phyloP scores from a whole-genome alignment of 2,888 invertebrate genomes.

The Mycogona germanica region DNA sequence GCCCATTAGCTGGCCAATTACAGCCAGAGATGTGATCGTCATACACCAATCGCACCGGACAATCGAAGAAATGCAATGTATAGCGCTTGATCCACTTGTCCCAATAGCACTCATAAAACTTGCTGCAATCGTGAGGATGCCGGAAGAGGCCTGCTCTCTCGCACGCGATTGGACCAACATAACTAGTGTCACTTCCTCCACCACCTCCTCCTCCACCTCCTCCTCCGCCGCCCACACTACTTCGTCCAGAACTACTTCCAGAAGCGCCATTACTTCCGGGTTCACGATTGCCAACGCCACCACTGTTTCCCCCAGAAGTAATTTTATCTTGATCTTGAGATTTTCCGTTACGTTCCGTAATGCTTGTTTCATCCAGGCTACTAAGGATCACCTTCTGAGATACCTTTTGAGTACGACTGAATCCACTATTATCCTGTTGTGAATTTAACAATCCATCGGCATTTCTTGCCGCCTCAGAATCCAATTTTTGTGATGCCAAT shows the following conservation, averaged over 20 bases:
- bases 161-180: constrained; percentile 39
- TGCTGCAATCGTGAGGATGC: constrained; percentile 65
- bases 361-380: too few species aligned
- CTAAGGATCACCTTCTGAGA: too few species aligned
- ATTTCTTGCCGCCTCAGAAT: too few species aligned
- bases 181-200: not conserved
- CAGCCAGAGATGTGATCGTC: constrained; percentile 62
- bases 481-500: too few species aligned
- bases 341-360: too few species aligned
- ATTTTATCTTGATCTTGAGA: too few species aligned
- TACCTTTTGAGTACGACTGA: too few species aligned
- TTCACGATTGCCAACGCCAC: too few species aligned
- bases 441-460: too few species aligned
- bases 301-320: too few species aligned
- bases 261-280: too few species aligned
- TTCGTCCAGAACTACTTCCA: not conserved
- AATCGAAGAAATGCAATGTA: constrained; percentile 62
- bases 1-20: constrained; percentile 69
- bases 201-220: not conserved
- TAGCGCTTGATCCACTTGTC: constrained; percentile 60
- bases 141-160: constrained; percentile 43
- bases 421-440: too few species aligned
- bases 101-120: constrained; percentile 71
- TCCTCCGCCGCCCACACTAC: not conserved
- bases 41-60: constrained; percentile 63